Conservation (phyloP, 2,888 invertebrate species). For the Eupithecia tripunctaria region DNA sequence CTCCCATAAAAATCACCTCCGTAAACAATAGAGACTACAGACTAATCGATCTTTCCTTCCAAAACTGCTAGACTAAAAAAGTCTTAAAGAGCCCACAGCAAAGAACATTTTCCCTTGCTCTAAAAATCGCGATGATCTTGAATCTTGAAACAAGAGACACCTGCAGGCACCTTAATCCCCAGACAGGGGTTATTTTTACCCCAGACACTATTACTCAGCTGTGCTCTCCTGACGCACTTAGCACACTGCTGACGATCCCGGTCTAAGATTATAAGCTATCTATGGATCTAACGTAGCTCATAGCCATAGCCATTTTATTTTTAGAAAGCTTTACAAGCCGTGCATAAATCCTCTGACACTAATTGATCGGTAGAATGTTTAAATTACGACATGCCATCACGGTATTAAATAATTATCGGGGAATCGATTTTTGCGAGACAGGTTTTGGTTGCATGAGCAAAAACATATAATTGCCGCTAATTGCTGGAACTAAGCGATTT, state of each 20-base stretch:
- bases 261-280: constrained; percentile 54
- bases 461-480: constrained; percentile 41
- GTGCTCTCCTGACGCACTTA: constrained; percentile 50
- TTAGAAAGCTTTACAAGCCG: constrained; percentile 51
- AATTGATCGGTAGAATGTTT: constrained; percentile 42
- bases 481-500: constrained; percentile 40
- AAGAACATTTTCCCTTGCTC: constrained; percentile 44
- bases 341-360: constrained; percentile 41
- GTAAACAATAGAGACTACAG: constrained; percentile 65
- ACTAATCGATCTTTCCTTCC: constrained; percentile 62
- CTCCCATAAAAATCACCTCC: constrained; percentile 67
- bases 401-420: constrained; percentile 44
- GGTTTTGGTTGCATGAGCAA: constrained; percentile 42
- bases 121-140: constrained; percentile 49
- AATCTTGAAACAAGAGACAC: constrained; percentile 56
- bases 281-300: constrained; percentile 50
- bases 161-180: constrained; percentile 63
- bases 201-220: constrained; percentile 39
- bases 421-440: constrained; percentile 46
- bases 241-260: constrained; percentile 59
- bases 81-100: constrained; percentile 46
- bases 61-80: constrained; percentile 26
- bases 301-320: constrained; percentile 49
- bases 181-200: constrained; percentile 69
- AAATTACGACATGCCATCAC: constrained; percentile 46